Percentiles rank a stretch among this genome's conserved stretches.
phyloP scores from a whole-genome alignment of 1,140 invertebrate genomes.

The Drosophila pallidifrons region DNA sequence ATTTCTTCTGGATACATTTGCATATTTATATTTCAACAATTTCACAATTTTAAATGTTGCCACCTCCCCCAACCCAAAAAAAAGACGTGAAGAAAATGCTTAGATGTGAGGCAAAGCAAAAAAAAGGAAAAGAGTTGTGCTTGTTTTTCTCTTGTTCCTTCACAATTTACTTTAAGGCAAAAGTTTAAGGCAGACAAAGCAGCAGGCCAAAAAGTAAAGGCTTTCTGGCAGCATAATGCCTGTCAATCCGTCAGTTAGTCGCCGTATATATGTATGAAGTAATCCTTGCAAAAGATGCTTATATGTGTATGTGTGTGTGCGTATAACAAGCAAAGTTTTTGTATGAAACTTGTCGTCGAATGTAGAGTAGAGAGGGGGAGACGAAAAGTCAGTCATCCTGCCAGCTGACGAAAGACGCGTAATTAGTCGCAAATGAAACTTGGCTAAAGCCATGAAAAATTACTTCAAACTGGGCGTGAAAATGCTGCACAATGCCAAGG shows the following conservation, averaged over 20 bases:
- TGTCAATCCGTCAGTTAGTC: constrained; percentile 38
- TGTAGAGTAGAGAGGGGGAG: not conserved
- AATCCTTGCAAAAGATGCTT: constrained; percentile 63
- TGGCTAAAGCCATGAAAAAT: constrained; percentile 73
- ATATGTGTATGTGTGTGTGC: constrained; percentile 7
- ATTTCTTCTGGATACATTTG: constrained; percentile 63
- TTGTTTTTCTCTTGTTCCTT: not conserved
- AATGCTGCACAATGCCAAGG: constrained; percentile 43
- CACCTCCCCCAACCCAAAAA: not conserved
- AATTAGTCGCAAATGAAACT: constrained; percentile 71
- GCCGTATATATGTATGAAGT: constrained; percentile 12
- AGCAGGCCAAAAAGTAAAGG: constrained; percentile 40
- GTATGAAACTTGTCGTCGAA: constrained; percentile 23
- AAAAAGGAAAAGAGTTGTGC: not conserved
- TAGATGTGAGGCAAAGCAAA: not conserved
- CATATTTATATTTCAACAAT: constrained; percentile 62
- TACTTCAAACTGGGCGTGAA: constrained; percentile 72
- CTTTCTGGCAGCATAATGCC: constrained; percentile 46
- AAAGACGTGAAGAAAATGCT: constrained; percentile 25
- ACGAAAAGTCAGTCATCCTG: constrained; percentile 10
- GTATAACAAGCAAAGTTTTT: constrained; percentile 71
- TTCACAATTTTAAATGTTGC: constrained; percentile 63
- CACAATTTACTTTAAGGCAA: constrained; percentile 14
- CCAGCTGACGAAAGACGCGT: constrained; percentile 46
- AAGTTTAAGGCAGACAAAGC: constrained; percentile 26